A percentile compares a stretch with the other conserved stretches of the same genome.
phyloP scores from a whole-genome alignment of 2,888 invertebrate species.

The Cephalotes varians region DNA sequence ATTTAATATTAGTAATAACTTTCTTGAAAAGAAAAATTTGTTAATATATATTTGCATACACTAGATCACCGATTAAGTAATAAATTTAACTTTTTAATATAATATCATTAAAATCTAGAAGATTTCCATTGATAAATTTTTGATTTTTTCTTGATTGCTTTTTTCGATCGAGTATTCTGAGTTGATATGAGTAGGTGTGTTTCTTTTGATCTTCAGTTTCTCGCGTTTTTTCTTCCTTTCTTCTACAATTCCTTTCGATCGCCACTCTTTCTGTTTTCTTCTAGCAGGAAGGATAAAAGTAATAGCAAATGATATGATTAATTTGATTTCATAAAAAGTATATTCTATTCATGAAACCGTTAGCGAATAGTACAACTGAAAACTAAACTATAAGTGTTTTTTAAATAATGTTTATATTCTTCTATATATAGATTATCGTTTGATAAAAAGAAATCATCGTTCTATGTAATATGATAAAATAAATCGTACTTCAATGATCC shows the following conservation, averaged over 20 bases:
- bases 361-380: slow-evolving; percentile 78
- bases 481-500: background rate
- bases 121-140: slow-evolving; percentile 73
- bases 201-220: slow-evolving; percentile 60
- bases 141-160: slow-evolving; percentile 66
- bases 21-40: background rate
- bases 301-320: slow-evolving; percentile 82
- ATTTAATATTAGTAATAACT: background rate
- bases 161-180: slow-evolving; percentile 80
- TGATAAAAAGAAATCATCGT: slow-evolving; percentile 7
- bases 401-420: slow-evolving; percentile 47
- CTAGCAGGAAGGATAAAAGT: slow-evolving; percentile 69
- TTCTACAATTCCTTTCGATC: slow-evolving; percentile 35
- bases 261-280: slow-evolving; percentile 71
- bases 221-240: slow-evolving; percentile 42
- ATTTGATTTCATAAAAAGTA: slow-evolving; percentile 82
- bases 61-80: background rate
- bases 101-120: background rate
- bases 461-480: background rate
- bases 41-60: background rate
- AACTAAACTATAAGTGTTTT: slow-evolving; percentile 81
- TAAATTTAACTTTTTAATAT: slow-evolving; percentile 13
- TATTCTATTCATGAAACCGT: slow-evolving; percentile 65
- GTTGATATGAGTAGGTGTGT: slow-evolving; percentile 78
- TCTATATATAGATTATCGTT: slow-evolving; percentile 15